Evolutionary conservation across 2,797 vertebrate genomes (phyloP), one percentile per base, ranked within the genome.

Genomic region (Sandelia bainsii): DNA sequence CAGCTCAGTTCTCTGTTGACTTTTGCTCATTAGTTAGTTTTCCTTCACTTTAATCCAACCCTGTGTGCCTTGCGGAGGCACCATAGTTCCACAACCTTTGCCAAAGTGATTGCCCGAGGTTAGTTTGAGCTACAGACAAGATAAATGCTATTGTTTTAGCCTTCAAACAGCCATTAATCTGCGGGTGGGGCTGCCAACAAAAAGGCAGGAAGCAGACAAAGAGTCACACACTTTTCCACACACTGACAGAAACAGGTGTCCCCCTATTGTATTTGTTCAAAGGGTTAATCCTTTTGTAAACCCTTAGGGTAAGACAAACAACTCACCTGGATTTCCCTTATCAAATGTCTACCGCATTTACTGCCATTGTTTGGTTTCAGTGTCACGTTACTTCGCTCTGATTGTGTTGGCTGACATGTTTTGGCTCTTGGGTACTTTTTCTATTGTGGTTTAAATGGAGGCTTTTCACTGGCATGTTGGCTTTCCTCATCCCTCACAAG

Each of bases 111-210:
- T 56, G 84, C 90, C 86, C 10, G 45, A 63, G 87, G 89, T 62
- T 45, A 48, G 79, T 75, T 85, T 78, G 66, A 74, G 59, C 82
- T 17, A 10, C 78, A 79, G 83, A 89, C 87, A 85, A 89, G 89
- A 93, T 86, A 82, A 90, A 91, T 86, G 85, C 85, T 83, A 82
- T 90, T 88, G 88, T 89, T 89, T 90, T 81, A 85, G 75, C 85
- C 89, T 84, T 71, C 60, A 22, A 88, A 86, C 63, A 81, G 84
- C 79, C 81, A 89, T 93, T 90, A 90, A 84, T 87, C 80, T 83
- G 77, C 72, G 5, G 84, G 86, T 50, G 53, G 71, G 81, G 69
- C 70, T n/a, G 69, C 85, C 84, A 87, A 89, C 81, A 90, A 83
- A 87, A 77, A 75, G 49, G 45, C 77, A 76, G 81, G 81, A 87